phyloP scores from a whole-genome alignment of 1,140 invertebrate genomes.

The Luehdorfia chinensis region DNA sequence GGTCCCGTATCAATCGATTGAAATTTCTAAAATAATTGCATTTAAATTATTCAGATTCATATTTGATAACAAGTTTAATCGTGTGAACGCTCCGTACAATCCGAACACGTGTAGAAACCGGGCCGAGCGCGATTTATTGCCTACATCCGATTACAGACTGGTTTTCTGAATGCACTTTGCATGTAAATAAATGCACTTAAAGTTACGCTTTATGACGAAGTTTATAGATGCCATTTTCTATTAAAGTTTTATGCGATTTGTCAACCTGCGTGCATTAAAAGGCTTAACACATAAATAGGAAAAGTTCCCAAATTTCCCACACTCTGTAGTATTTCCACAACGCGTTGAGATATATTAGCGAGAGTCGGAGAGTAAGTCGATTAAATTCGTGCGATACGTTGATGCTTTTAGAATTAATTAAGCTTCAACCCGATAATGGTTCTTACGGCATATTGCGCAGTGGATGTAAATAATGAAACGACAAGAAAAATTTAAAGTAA shows the following conservation, averaged over 20 bases:
- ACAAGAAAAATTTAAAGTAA: neutral
- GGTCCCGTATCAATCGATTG: neutral
- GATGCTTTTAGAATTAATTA: conserved; percentile 15
- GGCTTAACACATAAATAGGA: conserved; percentile 14
- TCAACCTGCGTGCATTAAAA: conserved; percentile 13
- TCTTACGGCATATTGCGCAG: neutral
- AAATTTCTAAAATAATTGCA: conserved; percentile 10
- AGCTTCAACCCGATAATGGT: conserved; percentile 3
- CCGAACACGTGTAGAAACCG: conserved; percentile 31
- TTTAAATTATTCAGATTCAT: conserved; percentile 12
- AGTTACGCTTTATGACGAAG: conserved; percentile 2
- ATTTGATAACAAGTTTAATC: conserved; percentile 22
- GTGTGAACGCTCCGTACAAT: conserved; percentile 39
- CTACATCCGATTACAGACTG: conserved; percentile 40
- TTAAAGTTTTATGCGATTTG: neutral
- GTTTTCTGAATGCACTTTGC: conserved; percentile 40
- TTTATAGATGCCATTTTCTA: conserved; percentile 17
- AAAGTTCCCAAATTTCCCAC: conserved; percentile 24
- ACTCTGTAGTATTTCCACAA: conserved; percentile 21
- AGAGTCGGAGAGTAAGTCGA: conserved; percentile 23
- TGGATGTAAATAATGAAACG: neutral
- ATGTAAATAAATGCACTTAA: conserved; percentile 20
- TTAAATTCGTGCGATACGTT: conserved; percentile 17
- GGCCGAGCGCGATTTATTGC: conserved; percentile 38
- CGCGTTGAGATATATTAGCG: conserved; percentile 27